These are phyloP conservation scores for Wiebesia pumilae DNA, from an alignment of 1,140 invertebrate species.

Conservation along the genomic window DNA sequence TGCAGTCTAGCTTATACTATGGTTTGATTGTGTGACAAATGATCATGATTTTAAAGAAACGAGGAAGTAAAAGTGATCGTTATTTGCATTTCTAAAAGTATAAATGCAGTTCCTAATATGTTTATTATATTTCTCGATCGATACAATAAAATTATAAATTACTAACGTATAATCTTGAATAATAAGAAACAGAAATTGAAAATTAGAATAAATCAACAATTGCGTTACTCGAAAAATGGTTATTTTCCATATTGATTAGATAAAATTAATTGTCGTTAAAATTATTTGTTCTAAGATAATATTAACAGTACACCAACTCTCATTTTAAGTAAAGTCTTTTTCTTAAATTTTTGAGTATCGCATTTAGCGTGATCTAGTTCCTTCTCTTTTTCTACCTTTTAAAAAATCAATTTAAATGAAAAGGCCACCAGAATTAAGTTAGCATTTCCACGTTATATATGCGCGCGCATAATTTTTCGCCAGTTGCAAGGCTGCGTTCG, in stretches of 20 bases:
- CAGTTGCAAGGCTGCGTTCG: too few species aligned
- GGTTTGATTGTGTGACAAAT: neutral
- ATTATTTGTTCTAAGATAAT: neutral
- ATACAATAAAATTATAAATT: neutral
- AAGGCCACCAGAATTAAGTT: neutral
- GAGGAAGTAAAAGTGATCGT: neutral
- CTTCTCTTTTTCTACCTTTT: neutral
- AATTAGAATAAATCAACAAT: too few species aligned
- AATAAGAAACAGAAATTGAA: neutral
- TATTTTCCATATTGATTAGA: too few species aligned
- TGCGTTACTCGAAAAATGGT: too few species aligned
- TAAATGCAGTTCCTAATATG: neutral
- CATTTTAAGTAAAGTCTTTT: neutral
- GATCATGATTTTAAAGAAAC: neutral
- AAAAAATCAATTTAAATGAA: neutral
- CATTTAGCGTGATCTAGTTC: neutral
- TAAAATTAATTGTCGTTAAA: neutral
- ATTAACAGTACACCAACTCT: neutral
- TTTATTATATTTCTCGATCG: neutral
- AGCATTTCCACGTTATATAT: too few species aligned
- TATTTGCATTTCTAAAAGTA: neutral
- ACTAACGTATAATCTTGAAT: neutral
- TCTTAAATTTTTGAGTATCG: neutral
- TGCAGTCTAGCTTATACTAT: too few species aligned
- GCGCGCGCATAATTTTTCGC: too few species aligned